These are phyloP conservation scores for Oreortyx pictus DNA, from an alignment of 2,797 vertebrate species.

Conservation along the genomic window DNA sequence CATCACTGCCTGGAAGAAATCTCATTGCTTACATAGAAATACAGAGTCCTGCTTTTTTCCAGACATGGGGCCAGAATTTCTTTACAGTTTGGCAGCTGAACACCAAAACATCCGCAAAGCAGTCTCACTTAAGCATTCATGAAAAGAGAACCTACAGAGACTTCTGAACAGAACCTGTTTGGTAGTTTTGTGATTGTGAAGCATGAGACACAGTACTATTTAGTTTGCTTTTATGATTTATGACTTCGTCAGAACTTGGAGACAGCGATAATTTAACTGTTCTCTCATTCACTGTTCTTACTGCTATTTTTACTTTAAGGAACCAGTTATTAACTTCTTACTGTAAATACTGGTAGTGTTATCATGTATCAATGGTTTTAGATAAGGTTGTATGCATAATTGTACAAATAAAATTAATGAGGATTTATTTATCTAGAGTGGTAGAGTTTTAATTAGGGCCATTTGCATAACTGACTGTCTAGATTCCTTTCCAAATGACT, in stretches of 20 bases:
- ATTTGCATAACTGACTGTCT: neutral
- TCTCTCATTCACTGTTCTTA: neutral
- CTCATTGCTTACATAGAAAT: neutral
- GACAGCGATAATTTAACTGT: neutral
- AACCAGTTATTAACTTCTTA: neutral
- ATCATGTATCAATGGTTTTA: neutral
- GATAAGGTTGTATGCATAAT: neutral
- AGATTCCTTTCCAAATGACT: neutral
- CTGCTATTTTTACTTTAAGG: neutral
- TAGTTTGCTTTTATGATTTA: neutral
- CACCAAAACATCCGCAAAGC: neutral
- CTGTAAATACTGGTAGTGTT: neutral
- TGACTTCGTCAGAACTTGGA: neutral
- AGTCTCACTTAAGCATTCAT: neutral
- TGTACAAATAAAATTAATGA: neutral
- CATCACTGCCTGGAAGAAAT: neutral
- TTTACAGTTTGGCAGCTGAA: neutral
- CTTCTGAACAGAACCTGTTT: neutral
- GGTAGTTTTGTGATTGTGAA: neutral
- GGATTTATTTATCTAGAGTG: neutral
- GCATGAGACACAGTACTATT: rapidly evolving
- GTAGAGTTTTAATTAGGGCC: neutral
- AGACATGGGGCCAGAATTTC: neutral
- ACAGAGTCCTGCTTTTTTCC: neutral
- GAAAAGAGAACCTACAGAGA: neutral